Percentiles rank a stretch among this genome's conserved stretches.
These are phyloP conservation scores for Neodon shergylaensis DNA, from an alignment of 2,113 vertebrate genomes.

Conservation along the genomic window DNA sequence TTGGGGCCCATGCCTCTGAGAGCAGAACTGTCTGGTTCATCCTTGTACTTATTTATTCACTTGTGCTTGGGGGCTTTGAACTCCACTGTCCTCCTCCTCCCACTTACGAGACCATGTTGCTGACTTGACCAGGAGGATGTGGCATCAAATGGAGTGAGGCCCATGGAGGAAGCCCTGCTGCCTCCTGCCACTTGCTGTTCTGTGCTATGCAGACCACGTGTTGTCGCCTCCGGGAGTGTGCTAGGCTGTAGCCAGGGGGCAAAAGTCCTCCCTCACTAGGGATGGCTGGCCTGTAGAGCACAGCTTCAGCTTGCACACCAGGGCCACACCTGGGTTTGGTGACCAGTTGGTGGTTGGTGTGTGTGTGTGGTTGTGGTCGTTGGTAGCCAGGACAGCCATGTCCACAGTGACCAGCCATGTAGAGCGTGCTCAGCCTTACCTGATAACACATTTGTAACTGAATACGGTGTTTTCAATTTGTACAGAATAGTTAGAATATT, in stretches of 20 bases:
- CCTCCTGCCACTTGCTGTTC: not conserved
- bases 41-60: slow-evolving; percentile 86
- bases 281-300: slow-evolving; percentile 61
- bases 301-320: not conserved
- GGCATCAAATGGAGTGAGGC: not conserved
- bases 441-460: slow-evolving; percentile 94
- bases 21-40: slow-evolving; percentile 70
- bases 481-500: slow-evolving; percentile 98
- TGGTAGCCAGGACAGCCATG: slow-evolving; percentile 80
- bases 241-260: not conserved
- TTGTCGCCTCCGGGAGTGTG: not conserved
- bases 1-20: slow-evolving; percentile 55
- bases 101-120: not conserved
- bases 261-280: not conserved
- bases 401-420: slow-evolving; percentile 87
- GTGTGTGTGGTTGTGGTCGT: slow-evolving; percentile 67
- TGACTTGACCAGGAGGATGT: not conserved
- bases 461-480: slow-evolving; percentile 96
- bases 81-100: not conserved
- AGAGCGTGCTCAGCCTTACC: slow-evolving; percentile 94
- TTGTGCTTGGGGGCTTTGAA: slow-evolving; percentile 81
- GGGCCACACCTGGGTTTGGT: slow-evolving; percentile 69
- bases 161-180: not conserved
- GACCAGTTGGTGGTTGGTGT: slow-evolving; percentile 69
- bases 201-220: slow-evolving; percentile 29